These are phyloP conservation scores for Pachymerium ferrugineum DNA, from an alignment of 2,888 invertebrate species.

Conservation along the genomic window DNA sequence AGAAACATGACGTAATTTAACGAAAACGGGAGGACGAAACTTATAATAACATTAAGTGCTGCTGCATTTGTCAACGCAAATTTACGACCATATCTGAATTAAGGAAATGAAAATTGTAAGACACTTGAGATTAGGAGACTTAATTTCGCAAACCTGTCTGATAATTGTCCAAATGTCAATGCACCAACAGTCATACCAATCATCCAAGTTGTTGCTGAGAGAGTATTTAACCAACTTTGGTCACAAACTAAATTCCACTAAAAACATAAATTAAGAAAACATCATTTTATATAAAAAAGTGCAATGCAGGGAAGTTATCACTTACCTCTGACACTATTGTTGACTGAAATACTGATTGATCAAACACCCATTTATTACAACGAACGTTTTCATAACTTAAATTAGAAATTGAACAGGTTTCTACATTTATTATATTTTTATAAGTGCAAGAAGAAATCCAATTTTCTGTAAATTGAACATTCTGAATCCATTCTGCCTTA, in stretches of 20 bases:
- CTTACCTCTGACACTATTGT: slow-evolving; percentile 57
- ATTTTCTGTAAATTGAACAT: no score
- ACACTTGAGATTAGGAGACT: not conserved
- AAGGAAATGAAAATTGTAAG: not conserved
- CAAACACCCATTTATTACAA: slow-evolving; percentile 55
- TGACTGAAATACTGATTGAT: slow-evolving; percentile 48
- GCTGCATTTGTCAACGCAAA: not conserved
- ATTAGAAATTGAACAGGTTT: not conserved
- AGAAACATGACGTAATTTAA: slow-evolving; percentile 54
- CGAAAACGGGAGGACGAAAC: slow-evolving; percentile 54
- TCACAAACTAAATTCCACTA: slow-evolving; percentile 59
- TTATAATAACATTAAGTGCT: slow-evolving; percentile 55
- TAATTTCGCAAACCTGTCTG: slow-evolving; percentile 53
- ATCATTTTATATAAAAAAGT: not conserved
- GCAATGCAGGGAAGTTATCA: not conserved
- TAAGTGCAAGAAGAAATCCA: not conserved
- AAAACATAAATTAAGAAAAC: slow-evolving; percentile 40
- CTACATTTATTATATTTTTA: not conserved
- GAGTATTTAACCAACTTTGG: slow-evolving; percentile 58
- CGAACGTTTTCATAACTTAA: not conserved
- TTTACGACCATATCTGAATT: slow-evolving; percentile 56
- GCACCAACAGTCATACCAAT: slow-evolving; percentile 60
- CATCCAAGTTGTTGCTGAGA: slow-evolving; percentile 59
- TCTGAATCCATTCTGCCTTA: slow-evolving; percentile 43
- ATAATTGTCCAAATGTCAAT: slow-evolving; percentile 56